Conservation (phyloP, 1,140 invertebrate species). For the Drosophila obscura region DNA sequence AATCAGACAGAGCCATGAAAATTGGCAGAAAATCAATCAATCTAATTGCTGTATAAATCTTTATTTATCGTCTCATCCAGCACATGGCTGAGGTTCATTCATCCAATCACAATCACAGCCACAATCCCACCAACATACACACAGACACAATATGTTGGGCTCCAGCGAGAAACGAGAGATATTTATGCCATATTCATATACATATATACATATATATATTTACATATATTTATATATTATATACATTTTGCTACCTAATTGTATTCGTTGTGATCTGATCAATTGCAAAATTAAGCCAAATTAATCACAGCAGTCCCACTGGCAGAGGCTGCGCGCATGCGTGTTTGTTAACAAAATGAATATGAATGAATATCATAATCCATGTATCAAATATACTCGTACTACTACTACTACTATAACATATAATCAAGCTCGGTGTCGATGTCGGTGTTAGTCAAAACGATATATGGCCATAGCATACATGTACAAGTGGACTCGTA, state of each 20-base stretch:
- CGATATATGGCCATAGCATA: conserved; percentile 32
- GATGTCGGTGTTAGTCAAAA: conserved; percentile 55
- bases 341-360: conserved; percentile 67
- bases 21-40: conserved; percentile 29
- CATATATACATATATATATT: conserved; percentile 3
- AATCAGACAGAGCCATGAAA: background rate
- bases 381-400: conserved; percentile 39
- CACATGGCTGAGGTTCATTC: conserved; percentile 31
- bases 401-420: conserved; percentile 34
- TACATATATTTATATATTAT: conserved; percentile 28
- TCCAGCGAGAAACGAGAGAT: conserved; percentile 47
- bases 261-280: conserved; percentile 49
- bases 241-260: conserved; percentile 41
- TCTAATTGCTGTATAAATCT: conserved; percentile 28
- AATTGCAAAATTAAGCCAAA: conserved; percentile 43
- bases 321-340: conserved; percentile 79
- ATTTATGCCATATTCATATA: conserved; percentile 58
- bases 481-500: conserved; percentile 31
- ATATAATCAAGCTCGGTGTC: conserved; percentile 67
- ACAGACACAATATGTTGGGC: conserved; percentile 45
- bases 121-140: conserved; percentile 29
- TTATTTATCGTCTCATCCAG: conserved; percentile 39
- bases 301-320: conserved; percentile 71
- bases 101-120: background rate
- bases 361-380: conserved; percentile 60